Percentiles rank a stretch among this genome's conserved stretches.
These are phyloP conservation scores for Perca flavescens DNA, from an alignment of 2,113 vertebrate genomes.

Conservation along the genomic window DNA sequence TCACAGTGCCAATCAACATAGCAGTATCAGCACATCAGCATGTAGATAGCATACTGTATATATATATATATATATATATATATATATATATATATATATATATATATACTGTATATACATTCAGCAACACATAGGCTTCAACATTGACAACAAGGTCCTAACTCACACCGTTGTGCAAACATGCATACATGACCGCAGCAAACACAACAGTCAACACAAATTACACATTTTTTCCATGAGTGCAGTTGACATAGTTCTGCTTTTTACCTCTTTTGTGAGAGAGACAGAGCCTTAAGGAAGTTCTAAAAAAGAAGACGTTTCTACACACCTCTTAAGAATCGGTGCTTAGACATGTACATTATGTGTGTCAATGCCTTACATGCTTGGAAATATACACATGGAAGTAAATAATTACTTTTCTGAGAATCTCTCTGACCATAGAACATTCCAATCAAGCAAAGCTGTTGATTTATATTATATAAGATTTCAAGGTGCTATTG, in stretches of 20 bases:
- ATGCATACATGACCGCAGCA: slow-evolving; percentile 17
- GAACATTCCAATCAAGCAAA: not conserved
- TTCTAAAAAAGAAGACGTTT: not conserved
- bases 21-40: not conserved
- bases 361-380: not conserved
- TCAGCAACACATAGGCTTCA: slow-evolving; percentile 16
- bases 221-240: not conserved
- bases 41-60: not conserved
- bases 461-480: not conserved
- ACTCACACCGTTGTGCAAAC: slow-evolving; percentile 57
- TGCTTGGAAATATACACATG: not conserved
- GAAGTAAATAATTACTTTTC: not conserved
- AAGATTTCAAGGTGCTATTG: not conserved
- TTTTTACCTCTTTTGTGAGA: not conserved
- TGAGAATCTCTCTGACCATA: not conserved
- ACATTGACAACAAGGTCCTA: slow-evolving; percentile 56
- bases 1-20: not conserved
- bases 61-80: not conserved
- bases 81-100: too few species aligned
- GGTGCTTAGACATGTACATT: not conserved
- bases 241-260: not conserved
- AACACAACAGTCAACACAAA: not conserved
- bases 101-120: not conserved
- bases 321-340: not conserved
- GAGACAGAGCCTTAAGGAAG: not conserved